These are phyloP conservation scores for Cryptocephalus primarius DNA, from an alignment of 2,888 invertebrate species.

Conservation along the genomic window DNA sequence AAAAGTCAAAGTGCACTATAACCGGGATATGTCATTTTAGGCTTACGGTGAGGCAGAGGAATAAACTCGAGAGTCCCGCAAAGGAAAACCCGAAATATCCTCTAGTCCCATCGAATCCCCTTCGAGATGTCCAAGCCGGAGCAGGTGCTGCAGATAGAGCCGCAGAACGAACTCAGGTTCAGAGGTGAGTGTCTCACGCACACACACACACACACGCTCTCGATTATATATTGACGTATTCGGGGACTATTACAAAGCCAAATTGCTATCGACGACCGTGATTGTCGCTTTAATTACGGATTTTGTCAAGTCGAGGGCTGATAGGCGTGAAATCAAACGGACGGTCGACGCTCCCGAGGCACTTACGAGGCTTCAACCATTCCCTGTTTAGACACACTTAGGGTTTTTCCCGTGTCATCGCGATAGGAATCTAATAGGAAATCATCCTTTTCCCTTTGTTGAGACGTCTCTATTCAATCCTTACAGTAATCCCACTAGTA, in stretches of 20 bases:
- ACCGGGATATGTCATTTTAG: constrained; percentile 32
- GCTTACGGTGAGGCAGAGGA: not conserved
- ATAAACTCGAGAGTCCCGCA: constrained; percentile 6
- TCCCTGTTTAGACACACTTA: too few relatives aligned
- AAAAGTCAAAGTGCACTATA: constrained; percentile 25
- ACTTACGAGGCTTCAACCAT: too few relatives aligned
- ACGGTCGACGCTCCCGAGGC: too few relatives aligned
- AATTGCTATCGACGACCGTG: too few relatives aligned
- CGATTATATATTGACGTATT: constrained; percentile 18
- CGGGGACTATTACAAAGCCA: not conserved
- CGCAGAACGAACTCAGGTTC: constrained; percentile 80
- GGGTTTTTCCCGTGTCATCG: too few relatives aligned
- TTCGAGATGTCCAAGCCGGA: constrained; percentile 55
- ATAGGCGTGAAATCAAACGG: too few relatives aligned
- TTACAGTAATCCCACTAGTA: too few relatives aligned
- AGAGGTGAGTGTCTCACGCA: constrained; percentile 54
- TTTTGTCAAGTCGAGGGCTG: too few relatives aligned
- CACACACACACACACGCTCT: not conserved
- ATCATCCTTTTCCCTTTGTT: too few relatives aligned
- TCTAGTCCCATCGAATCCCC: constrained; percentile 2
- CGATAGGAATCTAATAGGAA: too few relatives aligned
- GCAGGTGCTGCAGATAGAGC: constrained; percentile 78
- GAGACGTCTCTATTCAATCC: too few relatives aligned
- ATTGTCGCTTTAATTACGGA: too few relatives aligned
- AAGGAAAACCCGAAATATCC: not conserved